These are phyloP conservation scores for Hypercompe scribonia DNA, from an alignment of 2,888 invertebrate species.

Conservation along the genomic window DNA sequence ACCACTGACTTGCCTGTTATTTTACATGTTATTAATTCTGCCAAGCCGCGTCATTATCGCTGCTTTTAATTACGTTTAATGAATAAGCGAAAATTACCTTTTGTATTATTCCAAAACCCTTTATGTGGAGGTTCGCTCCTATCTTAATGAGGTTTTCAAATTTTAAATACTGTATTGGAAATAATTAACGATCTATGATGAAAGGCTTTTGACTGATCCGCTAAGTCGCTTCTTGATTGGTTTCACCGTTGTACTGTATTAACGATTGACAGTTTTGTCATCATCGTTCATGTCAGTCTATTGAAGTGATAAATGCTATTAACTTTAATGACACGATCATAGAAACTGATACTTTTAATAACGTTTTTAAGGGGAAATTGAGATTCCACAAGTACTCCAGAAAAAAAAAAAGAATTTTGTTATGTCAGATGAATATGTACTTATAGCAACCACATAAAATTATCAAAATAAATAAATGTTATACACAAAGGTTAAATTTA, in stretches of 20 bases:
- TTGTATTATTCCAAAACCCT: constrained; percentile 78
- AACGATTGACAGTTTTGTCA: constrained; percentile 20
- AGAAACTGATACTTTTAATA: background rate
- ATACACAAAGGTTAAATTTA: too few relatives aligned
- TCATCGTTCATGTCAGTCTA: constrained; percentile 13
- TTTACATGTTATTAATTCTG: constrained; percentile 72
- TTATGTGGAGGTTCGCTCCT: constrained; percentile 73
- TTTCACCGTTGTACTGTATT: constrained; percentile 3
- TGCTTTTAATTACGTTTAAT: constrained; percentile 83
- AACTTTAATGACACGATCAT: background rate
- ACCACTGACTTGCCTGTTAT: constrained; percentile 62
- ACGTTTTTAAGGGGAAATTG: background rate
- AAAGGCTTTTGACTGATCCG: constrained; percentile 31
- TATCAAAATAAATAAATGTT: too few relatives aligned
- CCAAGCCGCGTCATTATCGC: constrained; percentile 70
- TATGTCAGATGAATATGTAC: background rate
- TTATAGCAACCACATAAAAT: too few relatives aligned
- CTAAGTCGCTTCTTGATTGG: constrained; percentile 16
- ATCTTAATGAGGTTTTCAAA: constrained; percentile 84
- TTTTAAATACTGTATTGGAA: constrained; percentile 80
- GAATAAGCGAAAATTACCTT: constrained; percentile 86
- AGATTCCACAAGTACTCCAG: background rate
- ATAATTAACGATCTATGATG: constrained; percentile 75
- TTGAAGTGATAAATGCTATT: background rate
- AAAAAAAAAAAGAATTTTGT: background rate